Conservation (phyloP, 2,113 vertebrate genomes). For the Ictalurus punctatus region DNA sequence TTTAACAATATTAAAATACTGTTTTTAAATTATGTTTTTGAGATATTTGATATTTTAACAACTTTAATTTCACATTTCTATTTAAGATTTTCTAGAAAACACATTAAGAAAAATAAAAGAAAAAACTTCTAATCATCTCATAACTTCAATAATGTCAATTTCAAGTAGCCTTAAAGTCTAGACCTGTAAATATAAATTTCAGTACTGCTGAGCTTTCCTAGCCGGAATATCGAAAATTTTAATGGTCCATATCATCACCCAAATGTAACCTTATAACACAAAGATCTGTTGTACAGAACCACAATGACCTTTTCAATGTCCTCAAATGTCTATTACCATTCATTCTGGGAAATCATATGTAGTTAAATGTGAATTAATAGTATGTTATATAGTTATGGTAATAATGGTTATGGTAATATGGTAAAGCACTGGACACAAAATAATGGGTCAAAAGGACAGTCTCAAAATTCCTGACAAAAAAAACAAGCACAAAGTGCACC, state of each 20-base stretch:
- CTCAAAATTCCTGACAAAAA: not conserved
- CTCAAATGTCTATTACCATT: not conserved
- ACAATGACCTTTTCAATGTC: not conserved
- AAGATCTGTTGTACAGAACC: not conserved
- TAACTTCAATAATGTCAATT: not conserved
- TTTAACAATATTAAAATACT: no score
- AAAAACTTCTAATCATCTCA: no score
- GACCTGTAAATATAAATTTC: not conserved
- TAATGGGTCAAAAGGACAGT: constrained; percentile 3
- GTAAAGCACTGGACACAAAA: not conserved
- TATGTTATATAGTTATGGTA: not conserved
- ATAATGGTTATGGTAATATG: not conserved
- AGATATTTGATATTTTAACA: no score
- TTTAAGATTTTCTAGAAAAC: not conserved
- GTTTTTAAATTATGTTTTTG: no score
- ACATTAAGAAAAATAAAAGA: not conserved
- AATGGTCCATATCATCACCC: not conserved
- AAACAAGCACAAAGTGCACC: not conserved
- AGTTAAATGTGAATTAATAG: not conserved
- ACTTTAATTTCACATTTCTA: no score
- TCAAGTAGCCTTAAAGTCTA: not conserved
- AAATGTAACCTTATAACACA: not conserved
- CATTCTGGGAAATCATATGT: not conserved
- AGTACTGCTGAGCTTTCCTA: not conserved
- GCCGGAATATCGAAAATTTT: not conserved